Evolutionary conservation across 2,113 vertebrate genomes (phyloP).

Genomic region (Pelusios castaneus): DNA sequence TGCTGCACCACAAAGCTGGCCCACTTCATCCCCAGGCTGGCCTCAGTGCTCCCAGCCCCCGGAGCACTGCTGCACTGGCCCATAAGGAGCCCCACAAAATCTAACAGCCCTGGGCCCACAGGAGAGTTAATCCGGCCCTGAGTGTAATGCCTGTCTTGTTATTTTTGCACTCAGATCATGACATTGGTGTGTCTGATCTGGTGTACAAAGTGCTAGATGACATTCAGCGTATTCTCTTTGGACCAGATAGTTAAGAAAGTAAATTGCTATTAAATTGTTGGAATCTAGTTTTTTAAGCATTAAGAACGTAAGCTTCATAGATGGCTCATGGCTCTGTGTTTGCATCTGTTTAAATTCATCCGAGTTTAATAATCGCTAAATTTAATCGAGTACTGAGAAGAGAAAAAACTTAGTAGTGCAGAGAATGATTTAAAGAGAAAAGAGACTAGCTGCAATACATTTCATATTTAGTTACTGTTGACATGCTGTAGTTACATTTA

Average conservation of each 20-base stretch:
- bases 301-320: neutral
- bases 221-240: neutral
- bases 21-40: too few species aligned
- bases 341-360: neutral
- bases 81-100: too few species aligned
- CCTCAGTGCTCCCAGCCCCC: too few species aligned
- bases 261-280: neutral
- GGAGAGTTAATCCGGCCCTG: too few species aligned
- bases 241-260: neutral
- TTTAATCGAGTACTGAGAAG: neutral
- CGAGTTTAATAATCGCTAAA: neutral
- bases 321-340: neutral
- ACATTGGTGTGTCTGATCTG: neutral
- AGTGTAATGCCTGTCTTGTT: accelerated
- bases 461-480: neutral
- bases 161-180: neutral
- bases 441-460: neutral
- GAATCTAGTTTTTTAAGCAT: neutral
- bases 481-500: neutral
- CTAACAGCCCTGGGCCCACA: too few species aligned
- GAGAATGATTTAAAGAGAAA: neutral
- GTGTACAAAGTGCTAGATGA: neutral
- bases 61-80: too few species aligned
- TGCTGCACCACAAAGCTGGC: too few species aligned
- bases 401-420: neutral